Percentiles rank a stretch among this genome's conserved stretches.
Evolutionary conservation across 2,113 vertebrate genomes (phyloP).

Genomic region (Cnemophilus loriae): DNA sequence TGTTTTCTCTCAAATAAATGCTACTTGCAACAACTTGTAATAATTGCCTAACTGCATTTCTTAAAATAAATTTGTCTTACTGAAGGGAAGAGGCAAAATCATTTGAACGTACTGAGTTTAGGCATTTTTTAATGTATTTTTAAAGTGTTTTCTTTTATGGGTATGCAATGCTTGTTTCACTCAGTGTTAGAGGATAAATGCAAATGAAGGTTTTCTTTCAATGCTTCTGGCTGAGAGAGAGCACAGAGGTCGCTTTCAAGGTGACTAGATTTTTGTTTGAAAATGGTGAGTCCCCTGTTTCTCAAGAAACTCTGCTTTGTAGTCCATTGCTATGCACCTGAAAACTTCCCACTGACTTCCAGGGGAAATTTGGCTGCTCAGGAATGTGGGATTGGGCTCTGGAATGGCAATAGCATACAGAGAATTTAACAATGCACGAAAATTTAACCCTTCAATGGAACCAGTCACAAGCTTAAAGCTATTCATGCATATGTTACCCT

Average conservation of each 20-base stretch:
- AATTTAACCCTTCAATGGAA: conserved; percentile 35
- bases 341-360: conserved; percentile 48
- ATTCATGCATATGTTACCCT: neutral
- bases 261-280: neutral
- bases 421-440: conserved; percentile 19
- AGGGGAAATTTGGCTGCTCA: conserved; percentile 44
- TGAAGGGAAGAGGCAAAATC: neutral
- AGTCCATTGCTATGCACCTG: conserved; percentile 25
- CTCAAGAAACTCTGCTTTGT: conserved; percentile 9
- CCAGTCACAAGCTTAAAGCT: neutral
- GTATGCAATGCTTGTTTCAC: neutral
- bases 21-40: neutral
- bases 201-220: conserved; percentile 27
- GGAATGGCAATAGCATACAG: neutral
- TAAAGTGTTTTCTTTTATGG: neutral
- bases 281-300: neutral
- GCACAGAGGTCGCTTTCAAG: neutral
- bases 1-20: neutral
- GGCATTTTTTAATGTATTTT: neutral
- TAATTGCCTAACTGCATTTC: neutral
- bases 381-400: conserved; percentile 17
- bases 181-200: neutral
- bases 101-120: neutral
- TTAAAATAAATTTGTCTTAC: neutral
- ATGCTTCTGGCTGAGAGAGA: neutral